A percentile compares a stretch with the other conserved stretches of the same genome.
These are phyloP conservation scores for Zaprionus ghesquierei DNA, from an alignment of 1,140 invertebrate genomes.

Conservation along the genomic window DNA sequence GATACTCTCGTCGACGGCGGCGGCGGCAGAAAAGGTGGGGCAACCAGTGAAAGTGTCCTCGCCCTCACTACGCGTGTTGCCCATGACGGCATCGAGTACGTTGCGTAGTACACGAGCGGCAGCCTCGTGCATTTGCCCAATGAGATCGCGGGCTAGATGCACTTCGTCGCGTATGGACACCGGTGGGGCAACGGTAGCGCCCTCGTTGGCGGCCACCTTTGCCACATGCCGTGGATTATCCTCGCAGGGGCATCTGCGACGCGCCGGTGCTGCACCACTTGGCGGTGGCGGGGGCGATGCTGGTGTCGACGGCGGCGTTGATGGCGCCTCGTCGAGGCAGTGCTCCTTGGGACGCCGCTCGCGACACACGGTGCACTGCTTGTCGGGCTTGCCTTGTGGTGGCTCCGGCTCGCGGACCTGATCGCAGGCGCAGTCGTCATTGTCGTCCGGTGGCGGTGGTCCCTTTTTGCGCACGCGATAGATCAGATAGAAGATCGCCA, in stretches of 20 bases:
- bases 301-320: conserved; percentile 28
- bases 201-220: neutral
- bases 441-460: neutral
- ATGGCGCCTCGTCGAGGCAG: conserved; percentile 19
- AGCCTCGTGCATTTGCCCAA: conserved; percentile 43
- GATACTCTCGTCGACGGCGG: neutral
- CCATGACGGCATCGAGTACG: conserved; percentile 39
- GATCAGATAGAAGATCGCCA: conserved; percentile 59
- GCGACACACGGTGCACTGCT: conserved; percentile 44
- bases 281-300: conserved; percentile 11
- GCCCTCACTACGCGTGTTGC: conserved; percentile 3
- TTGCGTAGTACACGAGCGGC: conserved; percentile 47
- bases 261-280: neutral
- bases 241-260: conserved; percentile 60
- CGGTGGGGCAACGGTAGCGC: neutral
- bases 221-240: conserved; percentile 18
- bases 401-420: conserved; percentile 1
- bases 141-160: conserved; percentile 36
- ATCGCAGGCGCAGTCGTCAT: neutral
- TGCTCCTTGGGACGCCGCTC: conserved; percentile 28
- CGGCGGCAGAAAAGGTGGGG: neutral
- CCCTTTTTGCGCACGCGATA: conserved; percentile 52
- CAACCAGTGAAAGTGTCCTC: conserved; percentile 1
- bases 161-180: neutral
- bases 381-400: conserved; percentile 2